Base-by-base conservation (phyloP, 1,140 invertebrate genomes). In the Subanguina moxae region DNA sequence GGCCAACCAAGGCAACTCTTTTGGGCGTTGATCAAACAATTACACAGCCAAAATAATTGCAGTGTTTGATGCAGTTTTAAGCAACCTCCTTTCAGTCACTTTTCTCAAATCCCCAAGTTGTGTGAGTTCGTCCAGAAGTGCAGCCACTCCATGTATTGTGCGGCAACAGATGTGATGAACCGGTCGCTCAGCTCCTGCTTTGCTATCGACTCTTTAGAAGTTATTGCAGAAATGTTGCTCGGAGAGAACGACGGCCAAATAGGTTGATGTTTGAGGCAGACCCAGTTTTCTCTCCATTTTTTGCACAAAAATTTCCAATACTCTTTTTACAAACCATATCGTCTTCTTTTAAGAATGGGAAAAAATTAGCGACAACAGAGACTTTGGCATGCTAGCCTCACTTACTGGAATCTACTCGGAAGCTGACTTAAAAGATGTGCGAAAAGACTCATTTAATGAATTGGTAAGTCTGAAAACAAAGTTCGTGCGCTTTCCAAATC, bases 51-150 rank as follows among this genome's bases (percentile, higher is more conserved):
- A n/a, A n/a, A n/a, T n/a, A n/a, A n/a, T n/a, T n/a, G n/a, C n/a
- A n/a, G n/a, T n/a, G n/a, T n/a, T n/a, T n/a, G n/a, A n/a, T n/a
- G n/a, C n/a, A n/a, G n/a, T n/a, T n/a, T n/a, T n/a, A n/a, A n/a
- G n/a, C n/a, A n/a, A n/a, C n/a, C n/a, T n/a, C n/a, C n/a, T 38
- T 38, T 38, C 32, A 38, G 48, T 15, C 48, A 38, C 27, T 72
- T 76, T 21, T 21, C 27, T 11, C 67, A 74, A 42, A 62, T 74
- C n/a, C 28, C 23, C 23, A 28, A 67, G 11, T 38, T 74, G 21
- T 21, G 62, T 43, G 67, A 74, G 1, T 74, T 77, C 56, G 15
- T 25, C n/a, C 15, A 64, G 38, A 38, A 52, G n/a, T 70, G 68
- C 15, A 23, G 42, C 32, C 32, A 38, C 21, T 21, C 58, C 21